Percentiles rank a stretch among this genome's conserved stretches.
phyloP scores from a whole-genome alignment of 2,888 invertebrate species.

The Nesidiocoris tenuis region DNA sequence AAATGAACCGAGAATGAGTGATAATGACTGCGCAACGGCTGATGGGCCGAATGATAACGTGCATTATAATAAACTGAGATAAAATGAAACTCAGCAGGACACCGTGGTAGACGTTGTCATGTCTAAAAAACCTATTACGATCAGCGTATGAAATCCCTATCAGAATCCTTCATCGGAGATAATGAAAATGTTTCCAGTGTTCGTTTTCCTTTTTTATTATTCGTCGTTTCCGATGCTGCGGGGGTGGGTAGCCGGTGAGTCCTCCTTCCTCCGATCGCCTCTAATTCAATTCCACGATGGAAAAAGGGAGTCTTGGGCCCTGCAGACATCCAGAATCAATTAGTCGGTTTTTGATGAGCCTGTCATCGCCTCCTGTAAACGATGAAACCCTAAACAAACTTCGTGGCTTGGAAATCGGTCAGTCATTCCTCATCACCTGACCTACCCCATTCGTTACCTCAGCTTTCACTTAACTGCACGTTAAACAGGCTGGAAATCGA shows the following conservation, averaged over 20 bases:
- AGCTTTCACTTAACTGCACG: background rate
- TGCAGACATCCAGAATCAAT: constrained; percentile 39
- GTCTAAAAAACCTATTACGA: constrained; percentile 27
- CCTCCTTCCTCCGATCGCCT: background rate
- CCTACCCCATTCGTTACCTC: background rate
- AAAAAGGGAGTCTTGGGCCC: background rate
- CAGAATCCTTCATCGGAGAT: constrained; percentile 25
- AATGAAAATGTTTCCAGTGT: constrained; percentile 36
- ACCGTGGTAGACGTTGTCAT: background rate
- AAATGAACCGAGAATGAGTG: no score
- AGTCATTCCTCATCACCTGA: constrained; percentile 7
- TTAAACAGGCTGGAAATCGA: background rate
- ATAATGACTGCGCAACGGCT: no score
- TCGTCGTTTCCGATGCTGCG: background rate
- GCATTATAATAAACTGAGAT: background rate
- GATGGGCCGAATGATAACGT: no score
- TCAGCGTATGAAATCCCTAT: constrained; percentile 25
- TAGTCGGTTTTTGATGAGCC: constrained; percentile 33
- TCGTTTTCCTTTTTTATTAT: background rate
- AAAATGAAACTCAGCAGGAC: constrained; percentile 1
- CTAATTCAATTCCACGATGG: constrained; percentile 18
- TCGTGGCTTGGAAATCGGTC: constrained; percentile 34
- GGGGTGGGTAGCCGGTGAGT: background rate
- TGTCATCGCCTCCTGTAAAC: constrained; percentile 38
- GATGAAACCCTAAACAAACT: constrained; percentile 41